These are phyloP conservation scores for Percopsis transmontana DNA, from an alignment of 2,113 vertebrate genomes.

Conservation along the genomic window DNA sequence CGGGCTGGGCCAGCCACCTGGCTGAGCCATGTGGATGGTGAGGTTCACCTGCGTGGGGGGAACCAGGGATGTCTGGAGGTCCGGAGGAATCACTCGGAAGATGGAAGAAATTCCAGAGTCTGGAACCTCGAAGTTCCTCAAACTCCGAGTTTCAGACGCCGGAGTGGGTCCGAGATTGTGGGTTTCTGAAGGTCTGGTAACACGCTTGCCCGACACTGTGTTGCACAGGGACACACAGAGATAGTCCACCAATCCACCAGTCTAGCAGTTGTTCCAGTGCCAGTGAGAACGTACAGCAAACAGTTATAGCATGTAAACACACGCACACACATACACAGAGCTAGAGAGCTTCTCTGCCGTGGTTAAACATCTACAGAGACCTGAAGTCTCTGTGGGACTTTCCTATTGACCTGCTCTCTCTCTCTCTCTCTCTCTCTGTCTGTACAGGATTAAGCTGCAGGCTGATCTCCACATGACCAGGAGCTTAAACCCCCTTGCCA, in stretches of 20 bases:
- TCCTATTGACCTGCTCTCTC: not conserved
- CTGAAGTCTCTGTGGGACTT: not conserved
- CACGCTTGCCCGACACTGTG: too few species aligned
- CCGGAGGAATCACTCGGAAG: not conserved
- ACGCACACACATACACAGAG: not conserved
- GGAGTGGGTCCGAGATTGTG: not conserved
- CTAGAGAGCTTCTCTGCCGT: not conserved
- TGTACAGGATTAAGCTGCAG: constrained; percentile 32
- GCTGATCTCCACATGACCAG: constrained; percentile 78
- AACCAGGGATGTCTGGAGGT: not conserved
- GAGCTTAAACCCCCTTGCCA: constrained; percentile 60
- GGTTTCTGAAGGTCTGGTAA: not conserved
- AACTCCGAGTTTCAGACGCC: not conserved
- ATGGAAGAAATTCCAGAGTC: not conserved
- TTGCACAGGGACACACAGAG: too few species aligned
- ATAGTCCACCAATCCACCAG: too few species aligned
- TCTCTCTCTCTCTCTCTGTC: constrained; percentile 6
- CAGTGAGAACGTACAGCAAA: too few species aligned
- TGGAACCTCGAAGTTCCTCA: not conserved
- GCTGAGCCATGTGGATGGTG: constrained; percentile 64
- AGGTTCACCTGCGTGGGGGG: not conserved
- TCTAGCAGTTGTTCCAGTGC: too few species aligned
- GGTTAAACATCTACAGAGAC: not conserved
- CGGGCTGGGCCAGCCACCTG: constrained; percentile 16
- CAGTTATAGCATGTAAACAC: not conserved